Evolutionary conservation across 1,140 invertebrate species (phyloP).

Genomic region (Euura lappo): DNA sequence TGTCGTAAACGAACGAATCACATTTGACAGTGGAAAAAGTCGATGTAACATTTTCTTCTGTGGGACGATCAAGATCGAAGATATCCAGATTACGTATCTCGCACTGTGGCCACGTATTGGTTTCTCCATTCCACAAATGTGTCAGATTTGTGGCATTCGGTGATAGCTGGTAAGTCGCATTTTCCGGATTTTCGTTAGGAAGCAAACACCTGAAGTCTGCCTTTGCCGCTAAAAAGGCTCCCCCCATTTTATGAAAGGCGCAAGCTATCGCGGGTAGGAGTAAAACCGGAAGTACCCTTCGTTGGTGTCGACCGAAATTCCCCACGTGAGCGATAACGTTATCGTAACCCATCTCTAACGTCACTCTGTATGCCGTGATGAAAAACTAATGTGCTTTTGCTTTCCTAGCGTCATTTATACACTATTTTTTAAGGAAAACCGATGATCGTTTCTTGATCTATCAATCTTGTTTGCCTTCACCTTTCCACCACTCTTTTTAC

Average conservation of each 20-base stretch:
- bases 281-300: slow-evolving; percentile 71
- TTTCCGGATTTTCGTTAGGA: slow-evolving; percentile 62
- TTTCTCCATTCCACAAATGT: slow-evolving; percentile 62
- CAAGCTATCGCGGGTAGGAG: slow-evolving; percentile 76
- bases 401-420: too few species aligned
- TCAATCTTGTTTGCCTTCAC: too few species aligned
- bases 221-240: slow-evolving; percentile 74
- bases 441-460: too few species aligned
- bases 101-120: slow-evolving; percentile 61
- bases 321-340: slow-evolving; percentile 72
- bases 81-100: slow-evolving; percentile 49
- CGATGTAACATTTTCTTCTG: slow-evolving; percentile 33
- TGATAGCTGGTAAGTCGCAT: slow-evolving; percentile 61
- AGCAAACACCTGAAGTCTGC: slow-evolving; percentile 67
- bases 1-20: slow-evolving; percentile 67
- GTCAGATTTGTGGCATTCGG: slow-evolving; percentile 56
- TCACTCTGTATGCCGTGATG: too few species aligned
- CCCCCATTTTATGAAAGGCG: slow-evolving; percentile 78
- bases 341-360: slow-evolving; percentile 72
- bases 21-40: slow-evolving; percentile 51
- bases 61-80: slow-evolving; percentile 39
- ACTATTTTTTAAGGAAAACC: too few species aligned
- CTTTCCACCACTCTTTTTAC: too few species aligned
- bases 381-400: too few species aligned
- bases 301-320: slow-evolving; percentile 78